phyloP scores from a whole-genome alignment of 2,113 vertebrate species.

The Coregonus clupeaformis region DNA sequence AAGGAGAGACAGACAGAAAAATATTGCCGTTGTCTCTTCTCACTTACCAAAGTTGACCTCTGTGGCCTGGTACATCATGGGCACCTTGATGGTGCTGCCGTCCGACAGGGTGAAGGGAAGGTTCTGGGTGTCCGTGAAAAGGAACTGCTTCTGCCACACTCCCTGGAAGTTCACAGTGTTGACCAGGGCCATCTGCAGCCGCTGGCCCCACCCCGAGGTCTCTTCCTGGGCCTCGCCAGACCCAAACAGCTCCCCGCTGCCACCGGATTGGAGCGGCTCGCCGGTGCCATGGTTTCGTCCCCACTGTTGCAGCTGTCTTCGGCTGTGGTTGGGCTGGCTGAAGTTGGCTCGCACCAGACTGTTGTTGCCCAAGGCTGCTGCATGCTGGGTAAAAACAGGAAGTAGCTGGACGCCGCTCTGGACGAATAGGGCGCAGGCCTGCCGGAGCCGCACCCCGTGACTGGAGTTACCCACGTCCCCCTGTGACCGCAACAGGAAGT shows the following conservation, averaged over 20 bases:
- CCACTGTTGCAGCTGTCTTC: constrained; percentile 42
- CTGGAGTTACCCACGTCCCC: constrained; percentile 56
- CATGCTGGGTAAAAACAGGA: constrained; percentile 66
- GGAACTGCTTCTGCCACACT: constrained; percentile 84
- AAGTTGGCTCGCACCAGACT: constrained; percentile 76
- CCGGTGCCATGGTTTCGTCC: constrained; percentile 51
- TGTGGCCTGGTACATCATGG: constrained; percentile 84
- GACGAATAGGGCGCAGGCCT: constrained; percentile 79
- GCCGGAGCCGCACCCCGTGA: constrained; percentile 63
- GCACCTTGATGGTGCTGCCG: constrained; percentile 80
- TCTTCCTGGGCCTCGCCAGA: constrained; percentile 61
- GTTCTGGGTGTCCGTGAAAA: constrained; percentile 76
- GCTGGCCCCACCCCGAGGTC: constrained; percentile 18
- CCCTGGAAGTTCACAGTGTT: constrained; percentile 84
- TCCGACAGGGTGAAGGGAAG: constrained; percentile 79
- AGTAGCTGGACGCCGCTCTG: constrained; percentile 66
- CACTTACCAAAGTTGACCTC: constrained; percentile 86
- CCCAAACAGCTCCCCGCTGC: constrained; percentile 59
- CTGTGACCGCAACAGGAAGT: constrained; percentile 60
- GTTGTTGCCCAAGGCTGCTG: constrained; percentile 75
- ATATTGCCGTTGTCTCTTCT: too few species aligned
- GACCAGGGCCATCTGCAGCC: constrained; percentile 76
- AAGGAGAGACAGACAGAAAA: too few species aligned
- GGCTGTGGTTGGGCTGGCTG: constrained; percentile 60
- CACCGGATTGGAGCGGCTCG: constrained; percentile 57